phyloP scores from a whole-genome alignment of 2,113 vertebrate species.

The Sinosuthora webbiana region DNA sequence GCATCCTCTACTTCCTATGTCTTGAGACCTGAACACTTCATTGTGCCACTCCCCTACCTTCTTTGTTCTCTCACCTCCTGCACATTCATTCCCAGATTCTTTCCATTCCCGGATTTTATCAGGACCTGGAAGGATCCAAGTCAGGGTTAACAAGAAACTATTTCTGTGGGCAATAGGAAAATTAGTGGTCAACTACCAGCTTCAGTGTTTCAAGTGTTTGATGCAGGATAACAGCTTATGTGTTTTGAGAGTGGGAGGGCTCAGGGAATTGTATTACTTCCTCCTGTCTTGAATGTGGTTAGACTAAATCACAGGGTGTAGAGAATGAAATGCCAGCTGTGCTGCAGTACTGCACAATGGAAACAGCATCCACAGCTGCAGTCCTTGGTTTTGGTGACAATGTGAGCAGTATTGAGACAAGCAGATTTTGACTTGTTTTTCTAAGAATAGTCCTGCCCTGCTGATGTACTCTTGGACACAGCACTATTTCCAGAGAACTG shows the following conservation, averaged over 20 bases:
- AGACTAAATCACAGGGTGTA: constrained; percentile 71
- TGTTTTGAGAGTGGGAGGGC: constrained; percentile 53
- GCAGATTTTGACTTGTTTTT: constrained; percentile 49
- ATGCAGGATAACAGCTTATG: not conserved
- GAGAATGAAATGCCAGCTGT: constrained; percentile 61
- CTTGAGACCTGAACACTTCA: not conserved
- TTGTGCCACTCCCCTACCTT: not conserved
- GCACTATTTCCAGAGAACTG: not conserved
- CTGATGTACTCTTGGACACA: constrained; percentile 43
- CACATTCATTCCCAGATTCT: not conserved
- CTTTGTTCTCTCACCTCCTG: not conserved
- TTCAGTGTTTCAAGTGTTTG: not conserved
- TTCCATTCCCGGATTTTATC: not conserved
- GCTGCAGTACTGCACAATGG: constrained; percentile 5
- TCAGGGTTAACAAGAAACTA: not conserved
- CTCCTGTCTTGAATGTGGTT: constrained; percentile 69
- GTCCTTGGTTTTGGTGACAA: constrained; percentile 58
- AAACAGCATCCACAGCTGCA: constrained; percentile 53
- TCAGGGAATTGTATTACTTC: constrained; percentile 59
- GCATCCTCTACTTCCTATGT: not conserved
- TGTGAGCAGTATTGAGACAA: constrained; percentile 57
- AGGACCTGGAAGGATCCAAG: not conserved
- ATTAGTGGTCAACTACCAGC: not conserved
- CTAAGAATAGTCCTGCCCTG: constrained; percentile 59
- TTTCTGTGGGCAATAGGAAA: not conserved